Evolutionary conservation across 2,888 invertebrate species (phyloP).

Genomic region (Empis stercorea): DNA sequence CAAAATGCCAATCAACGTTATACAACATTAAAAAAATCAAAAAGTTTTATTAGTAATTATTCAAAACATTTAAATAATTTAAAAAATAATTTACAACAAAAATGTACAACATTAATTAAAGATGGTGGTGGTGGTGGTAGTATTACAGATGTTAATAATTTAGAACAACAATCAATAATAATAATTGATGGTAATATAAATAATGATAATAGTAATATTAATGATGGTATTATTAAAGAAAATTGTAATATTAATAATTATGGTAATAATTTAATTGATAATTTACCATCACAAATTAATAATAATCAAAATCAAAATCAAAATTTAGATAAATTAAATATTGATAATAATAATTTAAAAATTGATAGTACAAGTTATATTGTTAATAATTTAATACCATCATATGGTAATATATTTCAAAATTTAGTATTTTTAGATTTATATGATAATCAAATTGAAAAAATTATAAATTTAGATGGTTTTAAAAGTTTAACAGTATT

Average conservation of each 20-base stretch:
- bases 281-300: not conserved
- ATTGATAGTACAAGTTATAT: not conserved
- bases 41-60: conserved; percentile 30
- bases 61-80: conserved; percentile 23
- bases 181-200: not conserved
- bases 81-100: conserved; percentile 20
- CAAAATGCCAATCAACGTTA: conserved; percentile 10
- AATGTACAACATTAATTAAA: conserved; percentile 1
- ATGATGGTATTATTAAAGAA: too few relatives aligned
- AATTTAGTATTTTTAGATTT: conserved; percentile 85
- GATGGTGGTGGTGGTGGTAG: too few relatives aligned
- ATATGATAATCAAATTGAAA: conserved; percentile 88
- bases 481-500: conserved; percentile 72
- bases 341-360: not conserved
- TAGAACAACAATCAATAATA: not conserved
- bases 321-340: not conserved
- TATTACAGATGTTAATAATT: not conserved
- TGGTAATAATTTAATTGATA: not conserved
- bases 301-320: not conserved
- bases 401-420: conserved; percentile 29
- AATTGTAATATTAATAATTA: too few relatives aligned
- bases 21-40: conserved; percentile 28
- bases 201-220: not conserved
- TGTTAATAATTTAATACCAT: too few relatives aligned
- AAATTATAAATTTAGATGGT: conserved; percentile 63